A percentile compares a stretch with the other conserved stretches of the same genome.
Conservation (phyloP, 2,888 invertebrate genomes). For the Andrena bicolor region DNA sequence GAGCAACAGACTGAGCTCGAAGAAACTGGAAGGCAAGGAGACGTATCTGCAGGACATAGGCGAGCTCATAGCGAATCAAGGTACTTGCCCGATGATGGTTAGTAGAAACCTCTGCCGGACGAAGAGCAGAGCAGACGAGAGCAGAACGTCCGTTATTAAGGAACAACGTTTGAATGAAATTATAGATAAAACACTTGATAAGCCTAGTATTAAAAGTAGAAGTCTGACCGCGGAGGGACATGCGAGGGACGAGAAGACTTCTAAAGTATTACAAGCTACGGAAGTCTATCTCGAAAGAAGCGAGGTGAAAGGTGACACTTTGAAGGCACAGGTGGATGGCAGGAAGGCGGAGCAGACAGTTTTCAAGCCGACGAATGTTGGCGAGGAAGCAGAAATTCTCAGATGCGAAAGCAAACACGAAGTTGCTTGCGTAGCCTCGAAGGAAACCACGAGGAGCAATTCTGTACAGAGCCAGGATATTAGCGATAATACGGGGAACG, state of each 20-base stretch:
- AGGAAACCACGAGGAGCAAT: constrained; percentile 73
- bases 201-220: constrained; percentile 41
- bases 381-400: constrained; percentile 65
- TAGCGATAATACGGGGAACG: constrained; percentile 66
- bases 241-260: constrained; percentile 4
- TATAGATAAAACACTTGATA: neutral
- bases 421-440: constrained; percentile 53
- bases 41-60: constrained; percentile 31
- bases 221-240: neutral
- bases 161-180: constrained; percentile 22
- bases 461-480: constrained; percentile 76
- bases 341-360: constrained; percentile 35
- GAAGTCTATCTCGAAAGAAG: neutral
- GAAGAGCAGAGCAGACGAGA: constrained; percentile 24
- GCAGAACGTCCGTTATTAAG: constrained; percentile 18
- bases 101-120: constrained; percentile 34
- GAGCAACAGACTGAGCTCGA: constrained; percentile 64
- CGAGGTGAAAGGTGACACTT: neutral
- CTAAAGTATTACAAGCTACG: constrained; percentile 26
- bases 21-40: constrained; percentile 10
- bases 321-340: neutral
- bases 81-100: constrained; percentile 22
- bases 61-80: constrained; percentile 32
- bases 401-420: constrained; percentile 70
- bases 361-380: constrained; percentile 54